Percentiles rank a stretch among this genome's conserved stretches.
These are phyloP conservation scores for Vanessa cardui DNA, from an alignment of 2,888 invertebrate genomes.

Conservation along the genomic window DNA sequence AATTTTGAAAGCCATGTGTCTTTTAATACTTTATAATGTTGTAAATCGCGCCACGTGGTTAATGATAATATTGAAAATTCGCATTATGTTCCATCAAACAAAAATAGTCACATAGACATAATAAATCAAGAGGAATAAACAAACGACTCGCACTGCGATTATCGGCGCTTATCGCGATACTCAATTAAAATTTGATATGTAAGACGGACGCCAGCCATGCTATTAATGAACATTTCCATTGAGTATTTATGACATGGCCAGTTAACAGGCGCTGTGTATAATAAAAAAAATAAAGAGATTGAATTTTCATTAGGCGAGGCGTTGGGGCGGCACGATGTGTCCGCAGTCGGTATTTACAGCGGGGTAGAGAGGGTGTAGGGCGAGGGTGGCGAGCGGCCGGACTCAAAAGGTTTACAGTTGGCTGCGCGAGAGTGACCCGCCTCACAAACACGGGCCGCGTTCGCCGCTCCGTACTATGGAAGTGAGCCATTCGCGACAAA, in stretches of 20 bases:
- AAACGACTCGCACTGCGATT: constrained; percentile 29
- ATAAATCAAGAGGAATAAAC: constrained; percentile 13
- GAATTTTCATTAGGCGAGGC: constrained; percentile 81
- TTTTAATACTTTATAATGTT: too few species aligned
- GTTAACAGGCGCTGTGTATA: constrained; percentile 53
- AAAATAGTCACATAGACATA: background rate
- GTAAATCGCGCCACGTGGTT: too few species aligned
- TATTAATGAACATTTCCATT: constrained; percentile 55
- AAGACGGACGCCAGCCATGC: constrained; percentile 24
- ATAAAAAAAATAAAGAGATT: constrained; percentile 71
- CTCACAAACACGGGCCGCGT: constrained; percentile 74
- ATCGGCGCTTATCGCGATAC: constrained; percentile 34
- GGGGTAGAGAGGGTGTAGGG: constrained; percentile 38
- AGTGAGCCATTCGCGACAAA: constrained; percentile 57
- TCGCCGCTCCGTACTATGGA: constrained; percentile 65
- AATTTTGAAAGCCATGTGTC: too few species aligned
- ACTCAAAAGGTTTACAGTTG: constrained; percentile 81
- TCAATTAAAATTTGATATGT: constrained; percentile 29
- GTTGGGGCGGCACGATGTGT: constrained; percentile 77
- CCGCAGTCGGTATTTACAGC: constrained; percentile 69
- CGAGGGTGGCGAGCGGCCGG: constrained; percentile 62
- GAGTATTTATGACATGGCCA: constrained; percentile 54
- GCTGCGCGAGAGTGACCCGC: constrained; percentile 81
- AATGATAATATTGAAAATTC: background rate
- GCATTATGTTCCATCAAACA: background rate